Conservation (phyloP, 2,888 invertebrate species). For the Nomada lathburiana region DNA sequence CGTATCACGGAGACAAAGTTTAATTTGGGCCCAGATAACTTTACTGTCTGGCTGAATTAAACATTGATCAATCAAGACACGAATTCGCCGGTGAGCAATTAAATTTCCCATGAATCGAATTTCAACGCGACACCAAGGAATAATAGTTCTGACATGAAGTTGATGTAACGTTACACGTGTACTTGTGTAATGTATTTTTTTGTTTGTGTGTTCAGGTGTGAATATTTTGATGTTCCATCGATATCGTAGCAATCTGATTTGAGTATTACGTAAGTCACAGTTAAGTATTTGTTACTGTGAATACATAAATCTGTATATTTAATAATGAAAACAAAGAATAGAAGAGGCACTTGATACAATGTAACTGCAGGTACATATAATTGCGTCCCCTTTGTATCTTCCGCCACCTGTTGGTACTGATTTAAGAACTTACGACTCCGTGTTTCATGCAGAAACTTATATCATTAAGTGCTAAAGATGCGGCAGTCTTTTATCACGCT, state of each 20-base stretch:
- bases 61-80: background rate
- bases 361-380: too few relatives aligned
- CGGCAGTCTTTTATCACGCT: background rate
- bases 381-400: background rate
- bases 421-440: background rate
- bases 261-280: too few relatives aligned
- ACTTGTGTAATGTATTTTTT: too few relatives aligned
- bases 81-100: background rate
- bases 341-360: too few relatives aligned
- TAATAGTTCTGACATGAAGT: background rate
- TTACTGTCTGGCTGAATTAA: background rate
- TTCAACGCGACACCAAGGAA: background rate
- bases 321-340: too few relatives aligned
- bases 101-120: background rate
- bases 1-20: background rate
- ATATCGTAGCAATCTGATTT: too few relatives aligned
- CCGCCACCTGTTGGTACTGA: conserved; percentile 18
- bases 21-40: background rate
- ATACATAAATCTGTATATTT: too few relatives aligned
- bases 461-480: background rate
- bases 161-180: background rate
- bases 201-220: too few relatives aligned
- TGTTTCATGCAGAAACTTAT: background rate
- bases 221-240: too few relatives aligned
- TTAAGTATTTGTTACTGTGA: too few relatives aligned